A percentile compares a stretch with the other conserved stretches of the same genome.
Conservation (phyloP, 2,797 vertebrate genomes). For the Hippopotamyrus pictus region DNA sequence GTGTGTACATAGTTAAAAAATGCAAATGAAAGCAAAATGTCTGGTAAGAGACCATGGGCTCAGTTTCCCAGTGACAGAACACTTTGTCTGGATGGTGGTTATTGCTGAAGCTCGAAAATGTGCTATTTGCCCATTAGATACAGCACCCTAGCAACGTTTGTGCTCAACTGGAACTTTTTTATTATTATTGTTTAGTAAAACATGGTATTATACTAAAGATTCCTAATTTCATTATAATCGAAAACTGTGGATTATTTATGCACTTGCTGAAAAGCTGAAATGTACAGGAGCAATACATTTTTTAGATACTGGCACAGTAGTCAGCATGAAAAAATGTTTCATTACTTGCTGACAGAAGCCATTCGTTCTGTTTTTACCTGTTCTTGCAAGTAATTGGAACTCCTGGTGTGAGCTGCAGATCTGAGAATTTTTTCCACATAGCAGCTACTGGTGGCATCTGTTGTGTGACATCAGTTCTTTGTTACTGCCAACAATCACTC, state of each 20-base stretch:
- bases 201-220: not conserved
- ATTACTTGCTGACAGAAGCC: not conserved
- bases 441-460: not conserved
- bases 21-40: not conserved
- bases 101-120: not conserved
- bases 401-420: not conserved
- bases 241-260: not conserved
- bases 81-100: not conserved
- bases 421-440: not conserved
- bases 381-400: not conserved
- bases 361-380: not conserved
- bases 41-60: not conserved
- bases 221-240: not conserved
- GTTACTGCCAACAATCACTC: not conserved
- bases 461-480: constrained; percentile 6
- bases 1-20: not conserved
- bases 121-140: not conserved
- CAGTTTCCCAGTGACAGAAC: not conserved
- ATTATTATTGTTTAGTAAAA: not conserved
- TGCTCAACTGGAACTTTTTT: not conserved
- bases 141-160: not conserved
- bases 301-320: not conserved
- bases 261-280: not conserved
- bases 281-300: not conserved
- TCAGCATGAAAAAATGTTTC: not conserved